Evolutionary conservation across 2,797 vertebrate species (phyloP).

Genomic region (Carcharodon carcharias): DNA sequence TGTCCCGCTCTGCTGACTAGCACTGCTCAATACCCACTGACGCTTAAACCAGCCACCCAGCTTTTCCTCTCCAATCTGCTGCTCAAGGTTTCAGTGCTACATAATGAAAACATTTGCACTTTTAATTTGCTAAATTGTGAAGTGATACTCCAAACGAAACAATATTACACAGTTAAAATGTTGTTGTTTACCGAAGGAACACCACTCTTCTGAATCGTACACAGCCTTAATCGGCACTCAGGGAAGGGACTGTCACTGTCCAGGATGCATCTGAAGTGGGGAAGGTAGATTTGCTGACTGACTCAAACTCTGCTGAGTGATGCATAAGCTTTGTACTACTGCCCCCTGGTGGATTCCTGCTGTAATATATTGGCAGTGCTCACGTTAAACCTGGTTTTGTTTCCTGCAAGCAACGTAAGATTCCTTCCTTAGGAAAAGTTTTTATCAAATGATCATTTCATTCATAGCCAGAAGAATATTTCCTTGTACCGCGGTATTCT

Average conservation of each 20-base stretch:
- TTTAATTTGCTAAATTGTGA: not conserved
- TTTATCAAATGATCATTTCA: not conserved
- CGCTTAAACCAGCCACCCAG: not conserved
- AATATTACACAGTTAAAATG: not conserved
- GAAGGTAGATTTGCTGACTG: not conserved
- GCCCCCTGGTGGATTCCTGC: not conserved
- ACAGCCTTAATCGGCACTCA: too few species aligned
- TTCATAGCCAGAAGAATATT: not conserved
- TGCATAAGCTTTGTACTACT: not conserved
- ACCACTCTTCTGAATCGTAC: not conserved
- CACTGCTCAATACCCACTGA: not conserved
- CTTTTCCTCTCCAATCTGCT: not conserved
- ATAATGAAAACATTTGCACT: not conserved
- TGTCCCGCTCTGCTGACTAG: not conserved
- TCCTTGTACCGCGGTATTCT: not conserved
- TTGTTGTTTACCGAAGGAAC: not conserved
- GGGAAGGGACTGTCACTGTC: not conserved
- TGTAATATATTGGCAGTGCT: not conserved
- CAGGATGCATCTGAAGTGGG: not conserved
- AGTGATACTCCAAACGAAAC: not conserved
- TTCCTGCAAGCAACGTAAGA: not conserved
- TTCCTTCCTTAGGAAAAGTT: not conserved
- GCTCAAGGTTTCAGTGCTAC: not conserved
- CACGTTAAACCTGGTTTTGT: not conserved
- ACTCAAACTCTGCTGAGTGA: not conserved